Base-by-base conservation (phyloP, 1,140 invertebrate genomes). In the Sinella curviseta region DNA sequence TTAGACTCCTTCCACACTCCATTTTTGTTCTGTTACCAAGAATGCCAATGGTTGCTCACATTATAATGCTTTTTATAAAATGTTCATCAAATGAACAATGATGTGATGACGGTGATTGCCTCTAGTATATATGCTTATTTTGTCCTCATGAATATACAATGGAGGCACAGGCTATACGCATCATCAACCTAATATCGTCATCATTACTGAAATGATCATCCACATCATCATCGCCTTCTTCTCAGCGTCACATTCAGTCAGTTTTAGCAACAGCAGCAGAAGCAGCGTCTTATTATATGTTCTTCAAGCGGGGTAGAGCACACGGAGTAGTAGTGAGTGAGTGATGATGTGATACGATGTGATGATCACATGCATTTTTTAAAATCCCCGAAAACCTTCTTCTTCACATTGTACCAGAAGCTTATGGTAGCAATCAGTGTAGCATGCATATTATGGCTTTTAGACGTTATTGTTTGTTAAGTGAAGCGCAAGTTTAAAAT, bases 101-200 rank as follows among this genome's bases (percentile, higher is more conserved):
- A 48, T 20, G 39, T 48, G 39, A 48, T 48, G 39, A 48, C 20
- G 20, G 39, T 48, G 39, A 48, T n/a, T n/a, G n/a, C n/a, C n/a
- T n/a, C n/a, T n/a, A n/a, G n/a, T n/a, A 20, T 48, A 48, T 8
- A 20, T 48, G 39, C 39, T 48, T 12, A 12, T 12, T 48, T 8
- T 8, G 14, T 65, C 4, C 16, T 65, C 57, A 30, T 70, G 65
- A 31, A 70, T 70, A 70, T 14, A 70, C 65, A 31, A 17, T 14
- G 31, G 30, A 70, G 65, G 31, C 65, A 70, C 26, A 30, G 65
- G 65, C 65, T 70, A 70, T 33, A 70, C 65, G 65, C 65, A 70
- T 70, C 65, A 70, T 70, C 65, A 70, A 70, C 65, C 65, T 70
- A 70, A 70, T 70, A 70, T 33, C 65, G 65, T 70, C 65, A 70